Percentiles rank a stretch among this genome's conserved stretches.
phyloP scores from a whole-genome alignment of 2,888 invertebrate genomes.

The Oligia strigilis region DNA sequence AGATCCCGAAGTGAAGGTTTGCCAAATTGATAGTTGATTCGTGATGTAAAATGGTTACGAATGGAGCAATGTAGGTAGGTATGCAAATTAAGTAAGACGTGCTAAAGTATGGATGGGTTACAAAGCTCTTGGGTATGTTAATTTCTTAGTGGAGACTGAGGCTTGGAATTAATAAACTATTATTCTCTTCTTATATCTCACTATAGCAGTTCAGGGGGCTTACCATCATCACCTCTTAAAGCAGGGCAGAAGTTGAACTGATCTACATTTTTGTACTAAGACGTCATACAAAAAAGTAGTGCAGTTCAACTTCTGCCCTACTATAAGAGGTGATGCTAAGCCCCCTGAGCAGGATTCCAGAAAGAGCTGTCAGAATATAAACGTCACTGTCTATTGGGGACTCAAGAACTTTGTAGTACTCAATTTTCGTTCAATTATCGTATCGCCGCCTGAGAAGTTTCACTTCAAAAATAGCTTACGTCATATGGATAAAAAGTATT shows the following conservation, averaged over 20 bases:
- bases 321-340: no score
- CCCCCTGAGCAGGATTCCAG: no score
- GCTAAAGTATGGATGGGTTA: neutral
- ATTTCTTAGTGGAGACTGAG: neutral
- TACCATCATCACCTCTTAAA: no score
- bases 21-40: neutral
- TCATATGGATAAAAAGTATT: no score
- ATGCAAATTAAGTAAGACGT: conserved; percentile 1
- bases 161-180: neutral
- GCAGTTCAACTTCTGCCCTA: no score
- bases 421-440: no score
- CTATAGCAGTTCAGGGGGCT: neutral
- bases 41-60: neutral
- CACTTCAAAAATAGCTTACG: no score
- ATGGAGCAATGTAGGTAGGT: neutral
- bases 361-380: neutral
- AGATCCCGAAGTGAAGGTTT: conserved; percentile 31
- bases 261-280: no score
- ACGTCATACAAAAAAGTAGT: no score
- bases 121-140: neutral
- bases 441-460: no score
- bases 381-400: neutral
- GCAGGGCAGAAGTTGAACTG: no score
- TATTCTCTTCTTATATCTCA: neutral
- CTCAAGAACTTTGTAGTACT: neutral